Percentiles rank a stretch among this genome's conserved stretches.
Conservation (phyloP, 1,140 invertebrate species). For the Drosophila pruinosa region DNA sequence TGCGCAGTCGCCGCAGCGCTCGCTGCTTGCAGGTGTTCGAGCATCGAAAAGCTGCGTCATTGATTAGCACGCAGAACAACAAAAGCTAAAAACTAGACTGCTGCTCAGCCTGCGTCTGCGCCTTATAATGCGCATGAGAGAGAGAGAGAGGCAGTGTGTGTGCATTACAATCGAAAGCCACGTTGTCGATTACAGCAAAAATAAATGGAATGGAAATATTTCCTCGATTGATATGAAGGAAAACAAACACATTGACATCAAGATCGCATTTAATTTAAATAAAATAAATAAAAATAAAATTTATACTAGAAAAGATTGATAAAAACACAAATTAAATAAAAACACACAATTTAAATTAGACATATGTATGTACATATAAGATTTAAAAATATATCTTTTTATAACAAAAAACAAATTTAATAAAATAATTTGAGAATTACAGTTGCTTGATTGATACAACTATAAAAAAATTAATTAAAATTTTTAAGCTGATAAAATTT, state of each 20-base stretch:
- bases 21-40: conserved; percentile 64
- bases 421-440: too few species aligned
- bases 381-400: too few species aligned
- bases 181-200: not conserved
- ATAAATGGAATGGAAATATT: not conserved
- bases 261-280: too few species aligned
- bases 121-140: not conserved
- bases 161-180: not conserved
- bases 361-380: too few species aligned
- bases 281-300: not conserved
- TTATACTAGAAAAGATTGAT: not conserved
- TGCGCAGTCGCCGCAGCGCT: conserved; percentile 34
- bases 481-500: too few species aligned
- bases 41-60: conserved; percentile 65
- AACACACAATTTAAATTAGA: too few species aligned
- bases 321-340: too few species aligned
- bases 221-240: too few species aligned
- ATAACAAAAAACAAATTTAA: too few species aligned
- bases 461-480: too few species aligned
- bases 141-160: not conserved
- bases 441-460: too few species aligned
- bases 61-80: conserved; percentile 56
- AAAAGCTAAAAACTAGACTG: conserved; percentile 64
- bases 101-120: not conserved
- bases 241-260: too few species aligned